These are phyloP conservation scores for Acarapis woodi DNA, from an alignment of 1,140 invertebrate genomes.

Conservation along the genomic window DNA sequence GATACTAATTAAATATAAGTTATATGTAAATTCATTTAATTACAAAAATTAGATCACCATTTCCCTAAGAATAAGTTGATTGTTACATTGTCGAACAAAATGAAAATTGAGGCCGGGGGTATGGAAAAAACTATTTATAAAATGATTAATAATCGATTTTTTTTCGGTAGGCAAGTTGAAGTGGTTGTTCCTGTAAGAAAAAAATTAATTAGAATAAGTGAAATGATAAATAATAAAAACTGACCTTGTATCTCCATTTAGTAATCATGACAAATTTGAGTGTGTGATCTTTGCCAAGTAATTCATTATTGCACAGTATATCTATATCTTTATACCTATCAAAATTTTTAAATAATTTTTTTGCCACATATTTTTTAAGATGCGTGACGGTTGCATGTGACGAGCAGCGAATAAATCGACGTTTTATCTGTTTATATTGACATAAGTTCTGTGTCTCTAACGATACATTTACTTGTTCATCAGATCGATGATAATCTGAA, in stretches of 20 bases:
- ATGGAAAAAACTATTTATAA: too few species aligned
- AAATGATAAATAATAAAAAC: background rate
- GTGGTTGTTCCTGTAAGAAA: conserved; percentile 12
- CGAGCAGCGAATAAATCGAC: conserved; percentile 70
- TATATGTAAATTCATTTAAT: too few species aligned
- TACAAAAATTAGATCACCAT: too few species aligned
- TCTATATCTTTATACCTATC: conserved; percentile 92
- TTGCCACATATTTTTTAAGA: conserved; percentile 87
- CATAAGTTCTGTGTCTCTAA: conserved; percentile 40
- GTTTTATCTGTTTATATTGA: conserved; percentile 41
- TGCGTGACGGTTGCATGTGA: conserved; percentile 85
- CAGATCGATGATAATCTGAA: conserved; percentile 65
- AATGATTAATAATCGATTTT: conserved; percentile 5
- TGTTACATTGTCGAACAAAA: too few species aligned
- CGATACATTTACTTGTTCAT: conserved; percentile 81
- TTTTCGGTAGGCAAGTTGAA: conserved; percentile 13
- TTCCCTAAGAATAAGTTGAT: too few species aligned
- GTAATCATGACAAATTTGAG: conserved; percentile 95
- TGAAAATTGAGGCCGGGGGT: too few species aligned
- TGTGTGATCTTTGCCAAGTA: conserved; percentile 92
- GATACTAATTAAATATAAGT: too few species aligned
- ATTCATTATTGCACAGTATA: conserved; percentile 90
- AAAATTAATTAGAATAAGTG: background rate
- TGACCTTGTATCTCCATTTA: conserved; percentile 66
- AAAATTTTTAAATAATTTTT: conserved; percentile 64